These are phyloP conservation scores for Peromyscus attwateri DNA, from an alignment of 2,797 vertebrate species.

Conservation along the genomic window DNA sequence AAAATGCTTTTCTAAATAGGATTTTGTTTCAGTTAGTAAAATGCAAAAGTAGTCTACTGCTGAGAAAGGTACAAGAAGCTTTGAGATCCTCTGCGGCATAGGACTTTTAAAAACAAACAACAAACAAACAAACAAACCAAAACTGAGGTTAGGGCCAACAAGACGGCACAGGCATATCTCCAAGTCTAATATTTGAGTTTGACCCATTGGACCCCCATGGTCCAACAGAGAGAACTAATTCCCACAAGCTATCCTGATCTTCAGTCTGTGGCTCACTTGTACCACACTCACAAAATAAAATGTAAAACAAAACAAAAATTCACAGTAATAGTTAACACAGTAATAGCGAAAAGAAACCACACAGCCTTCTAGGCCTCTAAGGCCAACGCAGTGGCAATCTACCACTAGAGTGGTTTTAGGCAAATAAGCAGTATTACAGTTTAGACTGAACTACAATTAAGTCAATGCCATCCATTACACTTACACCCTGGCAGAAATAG, in stretches of 20 bases:
- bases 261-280: background rate
- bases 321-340: background rate
- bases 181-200: background rate
- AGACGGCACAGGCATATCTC: background rate
- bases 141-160: background rate
- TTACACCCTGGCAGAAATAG: background rate
- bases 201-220: background rate
- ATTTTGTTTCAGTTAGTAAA: slow-evolving; percentile 35
- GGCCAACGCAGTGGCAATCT: background rate
- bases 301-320: background rate
- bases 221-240: background rate
- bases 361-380: background rate
- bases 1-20: background rate
- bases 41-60: background rate
- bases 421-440: slow-evolving; percentile 20
- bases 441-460: slow-evolving; percentile 40
- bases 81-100: background rate
- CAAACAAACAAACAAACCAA: background rate
- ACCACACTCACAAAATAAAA: background rate
- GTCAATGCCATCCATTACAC: background rate
- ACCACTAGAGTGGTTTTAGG: background rate
- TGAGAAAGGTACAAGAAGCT: background rate
- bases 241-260: background rate
- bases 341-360: slow-evolving; percentile 8
- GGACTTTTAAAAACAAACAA: background rate